Percentiles rank a stretch among this genome's conserved stretches.
Evolutionary conservation across 2,113 vertebrate genomes (phyloP).

Genomic region (Colinus virginianus): DNA sequence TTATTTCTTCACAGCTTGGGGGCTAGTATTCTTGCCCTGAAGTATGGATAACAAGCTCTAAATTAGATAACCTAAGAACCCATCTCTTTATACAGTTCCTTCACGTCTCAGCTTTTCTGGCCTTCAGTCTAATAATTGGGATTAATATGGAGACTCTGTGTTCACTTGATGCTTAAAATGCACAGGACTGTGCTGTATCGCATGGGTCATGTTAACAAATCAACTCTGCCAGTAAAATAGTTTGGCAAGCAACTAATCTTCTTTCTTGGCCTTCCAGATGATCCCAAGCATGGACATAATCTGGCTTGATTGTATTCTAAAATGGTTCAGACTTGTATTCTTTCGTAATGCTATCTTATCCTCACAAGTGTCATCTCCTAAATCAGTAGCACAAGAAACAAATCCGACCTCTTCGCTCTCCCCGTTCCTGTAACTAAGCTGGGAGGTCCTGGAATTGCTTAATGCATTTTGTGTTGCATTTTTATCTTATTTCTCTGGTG

Average conservation of each 20-base stretch:
- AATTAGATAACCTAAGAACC: not conserved
- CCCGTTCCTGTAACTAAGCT: not conserved
- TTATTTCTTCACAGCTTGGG: not conserved
- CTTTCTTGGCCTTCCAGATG: constrained; percentile 26
- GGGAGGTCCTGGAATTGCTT: not conserved
- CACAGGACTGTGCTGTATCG: not conserved
- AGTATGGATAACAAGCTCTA: not conserved
- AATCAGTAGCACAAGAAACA: not conserved
- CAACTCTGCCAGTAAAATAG: not conserved
- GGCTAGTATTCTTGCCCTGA: not conserved
- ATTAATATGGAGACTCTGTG: not conserved
- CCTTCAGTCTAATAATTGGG: not conserved
- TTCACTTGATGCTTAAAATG: not conserved
- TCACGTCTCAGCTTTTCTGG: not conserved
- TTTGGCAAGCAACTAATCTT: not conserved
- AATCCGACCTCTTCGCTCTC: not conserved
- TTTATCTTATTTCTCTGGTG: not conserved
- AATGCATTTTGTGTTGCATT: not conserved
- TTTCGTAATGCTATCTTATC: not conserved
- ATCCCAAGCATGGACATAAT: constrained; percentile 48
- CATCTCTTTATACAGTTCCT: not conserved
- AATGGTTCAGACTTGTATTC: not conserved
- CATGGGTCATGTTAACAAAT: not conserved
- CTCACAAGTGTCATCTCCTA: not conserved
- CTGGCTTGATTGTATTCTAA: not conserved